Evolutionary conservation across 2,888 invertebrate genomes (phyloP).

Genomic region (Folsomia manolachei): DNA sequence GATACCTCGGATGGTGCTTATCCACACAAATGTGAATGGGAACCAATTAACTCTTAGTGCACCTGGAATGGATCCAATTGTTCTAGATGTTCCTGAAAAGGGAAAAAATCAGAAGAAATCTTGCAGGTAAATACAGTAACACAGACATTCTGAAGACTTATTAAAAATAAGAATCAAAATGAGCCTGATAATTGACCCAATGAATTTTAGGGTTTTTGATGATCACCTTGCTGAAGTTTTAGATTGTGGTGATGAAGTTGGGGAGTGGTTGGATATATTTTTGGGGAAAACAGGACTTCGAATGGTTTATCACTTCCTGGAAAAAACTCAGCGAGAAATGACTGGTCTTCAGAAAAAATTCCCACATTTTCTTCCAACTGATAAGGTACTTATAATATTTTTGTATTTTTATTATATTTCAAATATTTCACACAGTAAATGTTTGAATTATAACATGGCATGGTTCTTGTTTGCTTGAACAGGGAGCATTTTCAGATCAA

Average conservation of each 20-base stretch:
- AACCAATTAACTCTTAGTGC: slow-evolving; percentile 45
- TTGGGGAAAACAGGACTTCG: slow-evolving; percentile 42
- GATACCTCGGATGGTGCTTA: slow-evolving; percentile 45
- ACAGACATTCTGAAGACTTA: too few relatives aligned
- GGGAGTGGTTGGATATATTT: slow-evolving; percentile 55
- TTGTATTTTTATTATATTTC: slow-evolving; percentile 1
- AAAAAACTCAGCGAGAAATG: slow-evolving; percentile 38
- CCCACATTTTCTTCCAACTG: slow-evolving; percentile 35
- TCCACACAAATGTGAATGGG: slow-evolving; percentile 34
- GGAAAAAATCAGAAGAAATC: slow-evolving; percentile 24
- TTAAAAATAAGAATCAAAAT: background rate
- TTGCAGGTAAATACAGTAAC: slow-evolving; percentile 27
- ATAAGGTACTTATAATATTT: slow-evolving; percentile 32
- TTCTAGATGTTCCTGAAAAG: slow-evolving; percentile 43
- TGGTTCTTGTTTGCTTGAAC: too few relatives aligned
- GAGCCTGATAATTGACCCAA: too few relatives aligned
- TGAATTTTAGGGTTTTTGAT: slow-evolving; percentile 51
- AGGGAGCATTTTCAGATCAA: slow-evolving; percentile 52
- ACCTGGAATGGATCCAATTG: slow-evolving; percentile 31
- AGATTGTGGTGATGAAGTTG: slow-evolving; percentile 57
- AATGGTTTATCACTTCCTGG: slow-evolving; percentile 34
- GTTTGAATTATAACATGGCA: too few relatives aligned
- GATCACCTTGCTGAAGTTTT: slow-evolving; percentile 52
- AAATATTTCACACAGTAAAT: background rate
- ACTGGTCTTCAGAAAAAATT: slow-evolving; percentile 42